phyloP scores from a whole-genome alignment of 2,113 vertebrate species.

The Cyprinodon brontotheroides region DNA sequence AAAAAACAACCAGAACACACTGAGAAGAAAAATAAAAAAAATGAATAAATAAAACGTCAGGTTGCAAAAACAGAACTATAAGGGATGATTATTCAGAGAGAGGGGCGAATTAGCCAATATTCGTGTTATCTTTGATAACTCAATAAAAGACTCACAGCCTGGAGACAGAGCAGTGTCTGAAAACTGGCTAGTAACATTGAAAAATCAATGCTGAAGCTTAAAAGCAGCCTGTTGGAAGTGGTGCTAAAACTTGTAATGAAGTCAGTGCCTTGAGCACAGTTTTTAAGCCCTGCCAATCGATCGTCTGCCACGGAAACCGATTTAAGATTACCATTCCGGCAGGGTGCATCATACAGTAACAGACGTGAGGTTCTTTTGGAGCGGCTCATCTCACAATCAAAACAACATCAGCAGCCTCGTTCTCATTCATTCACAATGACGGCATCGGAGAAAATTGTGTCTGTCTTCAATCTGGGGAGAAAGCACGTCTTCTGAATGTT shows the following conservation, averaged over 20 bases:
- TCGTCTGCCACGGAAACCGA: constrained; percentile 10
- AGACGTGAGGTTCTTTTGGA: constrained; percentile 2
- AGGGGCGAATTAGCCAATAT: constrained; percentile 12
- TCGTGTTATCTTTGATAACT: constrained; percentile 25
- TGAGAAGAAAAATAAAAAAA: background rate
- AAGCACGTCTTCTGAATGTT: constrained; percentile 58
- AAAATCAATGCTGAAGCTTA: constrained; percentile 46
- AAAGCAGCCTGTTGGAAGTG: constrained; percentile 12
- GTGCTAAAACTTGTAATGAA: constrained; percentile 37
- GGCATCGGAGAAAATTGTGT: constrained; percentile 58
- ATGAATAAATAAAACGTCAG: background rate
- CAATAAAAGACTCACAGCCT: constrained; percentile 34
- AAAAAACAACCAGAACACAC: background rate
- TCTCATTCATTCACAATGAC: constrained; percentile 47
- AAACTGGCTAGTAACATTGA: constrained; percentile 29
- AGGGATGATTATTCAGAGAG: constrained; percentile 22
- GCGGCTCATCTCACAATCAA: constrained; percentile 29
- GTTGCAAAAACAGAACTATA: constrained; percentile 19
- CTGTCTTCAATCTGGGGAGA: constrained; percentile 64
- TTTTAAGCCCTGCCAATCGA: constrained; percentile 19
- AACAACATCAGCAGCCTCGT: constrained; percentile 40
- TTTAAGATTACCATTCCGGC: background rate
- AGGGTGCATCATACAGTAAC: background rate
- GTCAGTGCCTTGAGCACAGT: constrained; percentile 23
- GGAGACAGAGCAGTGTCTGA: constrained; percentile 25